Evolutionary conservation across 2,113 vertebrate genomes (phyloP).

Genomic region (Nothoprocta pentlandii): DNA sequence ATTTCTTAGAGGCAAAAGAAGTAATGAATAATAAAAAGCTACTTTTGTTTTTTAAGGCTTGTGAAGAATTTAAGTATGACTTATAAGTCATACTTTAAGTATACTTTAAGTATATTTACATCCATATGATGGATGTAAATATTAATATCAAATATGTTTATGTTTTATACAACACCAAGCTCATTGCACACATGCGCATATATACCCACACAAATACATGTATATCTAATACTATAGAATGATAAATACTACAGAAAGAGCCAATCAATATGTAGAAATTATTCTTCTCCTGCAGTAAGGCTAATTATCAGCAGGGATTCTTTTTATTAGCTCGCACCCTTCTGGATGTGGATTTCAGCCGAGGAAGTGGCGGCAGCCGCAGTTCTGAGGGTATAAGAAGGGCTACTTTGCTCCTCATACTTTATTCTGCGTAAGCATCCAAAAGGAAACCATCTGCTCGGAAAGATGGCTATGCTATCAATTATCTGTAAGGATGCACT

Average conservation of each 20-base stretch:
- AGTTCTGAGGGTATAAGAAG: conserved; percentile 27
- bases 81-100: no score
- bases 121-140: not conserved
- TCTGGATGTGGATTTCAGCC: conserved; percentile 26
- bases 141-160: not conserved
- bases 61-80: not conserved
- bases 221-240: not conserved
- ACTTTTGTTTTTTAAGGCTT: not conserved
- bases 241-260: conserved; percentile 1
- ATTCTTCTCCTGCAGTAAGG: not conserved
- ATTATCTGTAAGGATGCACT: conserved; percentile 50
- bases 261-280: not conserved
- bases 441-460: conserved; percentile 44
- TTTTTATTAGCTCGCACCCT: conserved; percentile 15
- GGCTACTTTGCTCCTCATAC: conserved; percentile 44
- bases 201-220: not conserved
- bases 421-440: conserved; percentile 31
- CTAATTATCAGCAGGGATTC: not conserved
- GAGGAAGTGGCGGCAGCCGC: conserved; percentile 23
- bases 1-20: not conserved
- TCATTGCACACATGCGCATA: not conserved
- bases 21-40: not conserved
- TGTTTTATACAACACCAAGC: not conserved
- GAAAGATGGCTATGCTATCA: conserved; percentile 55
- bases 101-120: no score